phyloP scores from a whole-genome alignment of 2,888 invertebrate species.

The Neoaliturus tenellus region DNA sequence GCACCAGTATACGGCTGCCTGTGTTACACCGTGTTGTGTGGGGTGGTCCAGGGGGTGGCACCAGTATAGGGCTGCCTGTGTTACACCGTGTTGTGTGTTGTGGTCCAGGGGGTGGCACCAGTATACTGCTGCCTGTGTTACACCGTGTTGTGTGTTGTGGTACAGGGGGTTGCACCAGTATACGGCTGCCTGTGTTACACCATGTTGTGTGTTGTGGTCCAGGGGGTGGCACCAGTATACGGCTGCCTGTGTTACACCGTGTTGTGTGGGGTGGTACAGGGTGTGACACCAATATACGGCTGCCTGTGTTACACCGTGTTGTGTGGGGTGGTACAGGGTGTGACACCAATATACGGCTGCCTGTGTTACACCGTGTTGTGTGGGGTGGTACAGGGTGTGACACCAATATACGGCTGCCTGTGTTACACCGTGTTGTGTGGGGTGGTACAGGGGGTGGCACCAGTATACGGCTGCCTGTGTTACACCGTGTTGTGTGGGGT shows the following conservation, averaged over 20 bases:
- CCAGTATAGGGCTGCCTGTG: neutral
- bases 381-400: neutral
- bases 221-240: neutral
- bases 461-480: no score
- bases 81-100: neutral
- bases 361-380: neutral
- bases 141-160: no score
- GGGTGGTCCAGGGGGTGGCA: neutral
- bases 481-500: no score
- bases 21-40: neutral
- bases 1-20: neutral
- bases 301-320: neutral
- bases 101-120: neutral
- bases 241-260: neutral
- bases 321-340: neutral
- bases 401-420: neutral
- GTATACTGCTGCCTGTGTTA: neutral
- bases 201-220: neutral
- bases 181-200: no score
- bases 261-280: neutral
- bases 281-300: neutral
- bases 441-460: no score
- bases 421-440: neutral
- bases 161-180: no score
- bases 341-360: neutral